These are phyloP conservation scores for Didymodactylos carnosus DNA, from an alignment of 2,888 invertebrate species.

Conservation along the genomic window DNA sequence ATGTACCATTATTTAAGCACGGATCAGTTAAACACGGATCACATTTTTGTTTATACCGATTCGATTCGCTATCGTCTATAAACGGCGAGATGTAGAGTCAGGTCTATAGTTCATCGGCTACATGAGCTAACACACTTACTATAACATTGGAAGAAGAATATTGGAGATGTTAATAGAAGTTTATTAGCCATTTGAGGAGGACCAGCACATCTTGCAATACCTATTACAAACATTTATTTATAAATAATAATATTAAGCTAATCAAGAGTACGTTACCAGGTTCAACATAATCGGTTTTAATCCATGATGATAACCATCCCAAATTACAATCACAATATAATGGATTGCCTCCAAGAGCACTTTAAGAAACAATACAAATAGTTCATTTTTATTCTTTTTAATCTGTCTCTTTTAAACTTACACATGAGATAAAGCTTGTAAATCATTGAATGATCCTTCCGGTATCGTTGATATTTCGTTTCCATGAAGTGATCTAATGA, in stretches of 20 bases:
- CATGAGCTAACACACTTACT: constrained; percentile 16
- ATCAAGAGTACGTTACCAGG: too few species aligned
- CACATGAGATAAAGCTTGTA: constrained; percentile 84
- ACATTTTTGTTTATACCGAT: neutral
- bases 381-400: neutral
- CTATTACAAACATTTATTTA: constrained; percentile 34
- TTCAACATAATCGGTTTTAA: constrained; percentile 78
- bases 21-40: neutral
- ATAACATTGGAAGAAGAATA: constrained; percentile 36
- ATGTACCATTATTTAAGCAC: constrained; percentile 4
- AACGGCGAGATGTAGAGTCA: neutral
- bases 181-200: constrained; percentile 75
- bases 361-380: constrained; percentile 36
- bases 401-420: constrained; percentile 40
- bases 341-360: constrained; percentile 86
- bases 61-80: neutral
- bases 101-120: too few species aligned
- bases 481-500: constrained; percentile 75
- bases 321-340: constrained; percentile 88
- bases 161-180: constrained; percentile 69
- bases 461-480: constrained; percentile 91
- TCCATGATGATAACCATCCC: constrained; percentile 92
- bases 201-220: constrained; percentile 79
- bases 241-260: too few species aligned
- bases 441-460: constrained; percentile 79